A percentile compares a stretch with the other conserved stretches of the same genome.
Evolutionary conservation across 2,888 invertebrate genomes (phyloP).

Genomic region (Parnassius glacialis): DNA sequence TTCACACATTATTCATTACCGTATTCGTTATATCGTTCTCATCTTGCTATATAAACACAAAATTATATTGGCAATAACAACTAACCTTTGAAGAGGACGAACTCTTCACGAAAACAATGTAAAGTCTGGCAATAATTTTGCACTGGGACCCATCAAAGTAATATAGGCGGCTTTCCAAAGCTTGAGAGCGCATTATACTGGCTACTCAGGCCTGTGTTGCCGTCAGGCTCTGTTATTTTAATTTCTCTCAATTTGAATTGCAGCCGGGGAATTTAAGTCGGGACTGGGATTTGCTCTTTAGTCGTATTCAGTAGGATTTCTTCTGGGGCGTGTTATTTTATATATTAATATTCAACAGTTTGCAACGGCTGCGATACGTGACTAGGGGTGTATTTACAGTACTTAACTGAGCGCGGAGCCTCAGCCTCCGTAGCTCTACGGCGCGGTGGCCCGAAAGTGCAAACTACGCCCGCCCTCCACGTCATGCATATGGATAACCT

Average conservation of each 20-base stretch:
- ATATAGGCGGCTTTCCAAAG: constrained; percentile 25
- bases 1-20: background rate
- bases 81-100: background rate
- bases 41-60: background rate
- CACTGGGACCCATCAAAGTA: constrained; percentile 6
- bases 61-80: background rate
- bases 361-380: constrained; percentile 66
- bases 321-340: constrained; percentile 61
- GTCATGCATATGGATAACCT: constrained; percentile 52
- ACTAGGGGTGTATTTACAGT: constrained; percentile 72
- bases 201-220: constrained; percentile 21
- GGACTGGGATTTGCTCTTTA: constrained; percentile 42
- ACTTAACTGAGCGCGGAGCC: constrained; percentile 64
- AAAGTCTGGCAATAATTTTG: constrained; percentile 3
- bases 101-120: constrained; percentile 2
- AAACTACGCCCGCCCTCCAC: constrained; percentile 29
- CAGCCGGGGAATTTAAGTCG: constrained; percentile 30
- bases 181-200: constrained; percentile 28
- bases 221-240: constrained; percentile 32
- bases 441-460: constrained; percentile 37
- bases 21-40: constrained; percentile 1
- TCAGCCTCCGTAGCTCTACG: constrained; percentile 46
- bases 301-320: constrained; percentile 51
- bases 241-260: constrained; percentile 36
- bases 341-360: constrained; percentile 76